These are phyloP conservation scores for Drosophila grimshawi DNA, from an alignment of 1,140 invertebrate species.

Conservation along the genomic window DNA sequence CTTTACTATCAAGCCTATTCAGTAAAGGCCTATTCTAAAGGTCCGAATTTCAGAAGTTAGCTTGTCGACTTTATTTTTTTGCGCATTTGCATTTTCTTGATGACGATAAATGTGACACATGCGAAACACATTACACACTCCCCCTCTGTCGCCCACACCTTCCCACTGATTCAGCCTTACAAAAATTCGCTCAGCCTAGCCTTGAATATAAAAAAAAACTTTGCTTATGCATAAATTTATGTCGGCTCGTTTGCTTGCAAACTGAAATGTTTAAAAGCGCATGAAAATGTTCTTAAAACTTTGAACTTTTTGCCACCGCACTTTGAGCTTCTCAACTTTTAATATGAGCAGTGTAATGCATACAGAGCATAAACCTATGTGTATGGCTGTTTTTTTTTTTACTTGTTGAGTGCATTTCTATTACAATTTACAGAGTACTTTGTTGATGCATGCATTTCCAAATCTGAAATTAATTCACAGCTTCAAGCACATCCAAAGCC, in stretches of 20 bases:
- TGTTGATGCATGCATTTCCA: slow-evolving; percentile 5
- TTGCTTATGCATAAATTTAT: slow-evolving; percentile 78
- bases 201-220: slow-evolving; percentile 61
- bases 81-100: slow-evolving; percentile 15
- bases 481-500: slow-evolving; percentile 53
- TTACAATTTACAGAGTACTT: neutral
- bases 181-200: slow-evolving; percentile 24
- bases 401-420: slow-evolving; percentile 26
- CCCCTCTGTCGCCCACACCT: neutral
- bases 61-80: neutral
- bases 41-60: neutral
- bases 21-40: neutral
- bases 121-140: slow-evolving; percentile 12
- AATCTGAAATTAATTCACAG: neutral
- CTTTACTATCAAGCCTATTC: no score
- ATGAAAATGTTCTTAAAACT: slow-evolving; percentile 79
- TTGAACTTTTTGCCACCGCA: slow-evolving; percentile 62
- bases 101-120: slow-evolving; percentile 35
- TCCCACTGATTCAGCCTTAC: neutral
- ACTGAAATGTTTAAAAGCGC: slow-evolving; percentile 80
- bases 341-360: slow-evolving; percentile 19
- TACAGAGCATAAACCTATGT: slow-evolving; percentile 8
- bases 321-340: slow-evolving; percentile 58
- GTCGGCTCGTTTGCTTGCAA: slow-evolving; percentile 38
- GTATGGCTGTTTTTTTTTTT: slow-evolving; percentile 4